phyloP scores from a whole-genome alignment of 2,113 vertebrate species.

The Barnardius zonarius region DNA sequence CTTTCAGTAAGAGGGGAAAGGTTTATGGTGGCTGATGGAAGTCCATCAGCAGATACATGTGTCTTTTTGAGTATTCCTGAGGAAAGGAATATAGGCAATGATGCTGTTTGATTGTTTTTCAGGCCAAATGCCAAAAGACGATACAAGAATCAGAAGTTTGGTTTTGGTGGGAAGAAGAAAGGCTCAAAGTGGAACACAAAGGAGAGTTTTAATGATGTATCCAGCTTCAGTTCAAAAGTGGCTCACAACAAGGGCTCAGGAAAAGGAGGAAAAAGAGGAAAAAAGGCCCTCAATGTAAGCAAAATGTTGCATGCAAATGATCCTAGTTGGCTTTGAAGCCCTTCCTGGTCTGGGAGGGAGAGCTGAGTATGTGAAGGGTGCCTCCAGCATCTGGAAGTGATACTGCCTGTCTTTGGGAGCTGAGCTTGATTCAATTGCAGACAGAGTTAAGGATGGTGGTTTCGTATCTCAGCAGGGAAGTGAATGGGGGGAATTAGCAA shows the following conservation, averaged over 20 bases:
- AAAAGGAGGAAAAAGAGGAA: slow-evolving; percentile 70
- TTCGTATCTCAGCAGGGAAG: background rate
- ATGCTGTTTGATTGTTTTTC: background rate
- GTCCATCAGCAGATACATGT: background rate
- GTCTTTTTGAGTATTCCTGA: background rate
- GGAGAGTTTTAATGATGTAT: slow-evolving; percentile 90
- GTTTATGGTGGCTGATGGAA: background rate
- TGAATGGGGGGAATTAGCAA: background rate
- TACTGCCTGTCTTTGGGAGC: background rate
- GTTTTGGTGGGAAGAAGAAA: slow-evolving; percentile 96
- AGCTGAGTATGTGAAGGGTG: background rate
- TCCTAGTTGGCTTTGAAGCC: background rate
- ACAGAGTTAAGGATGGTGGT: background rate
- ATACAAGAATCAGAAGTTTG: slow-evolving; percentile 94
- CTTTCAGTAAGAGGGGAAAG: background rate
- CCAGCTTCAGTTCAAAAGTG: slow-evolving; percentile 82
- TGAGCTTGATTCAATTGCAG: background rate
- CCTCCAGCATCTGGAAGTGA: background rate
- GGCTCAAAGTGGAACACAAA: slow-evolving; percentile 95
- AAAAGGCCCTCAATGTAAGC: slow-evolving; percentile 80
- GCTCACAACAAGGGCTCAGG: slow-evolving; percentile 81
- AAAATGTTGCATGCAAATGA: background rate
- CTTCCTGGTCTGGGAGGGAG: background rate
- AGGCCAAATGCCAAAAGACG: slow-evolving; percentile 89
- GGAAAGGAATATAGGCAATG: background rate